Conservation (phyloP, 2,113 vertebrate genomes). For the Motacilla tschutschensis region DNA sequence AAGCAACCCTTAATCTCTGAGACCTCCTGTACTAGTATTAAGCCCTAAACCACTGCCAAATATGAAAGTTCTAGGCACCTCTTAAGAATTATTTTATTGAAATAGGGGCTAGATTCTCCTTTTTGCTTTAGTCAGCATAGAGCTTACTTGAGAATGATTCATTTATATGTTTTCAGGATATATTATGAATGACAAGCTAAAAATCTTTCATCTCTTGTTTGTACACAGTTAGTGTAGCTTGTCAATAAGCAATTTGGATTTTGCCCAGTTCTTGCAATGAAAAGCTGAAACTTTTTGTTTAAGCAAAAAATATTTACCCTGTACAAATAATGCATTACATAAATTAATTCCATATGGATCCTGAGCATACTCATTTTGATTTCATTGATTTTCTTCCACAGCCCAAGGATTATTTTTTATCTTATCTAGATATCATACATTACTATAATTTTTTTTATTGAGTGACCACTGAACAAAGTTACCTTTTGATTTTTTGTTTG, state of each 20-base stretch:
- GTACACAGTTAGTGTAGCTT: not conserved
- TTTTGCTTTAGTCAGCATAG: not conserved
- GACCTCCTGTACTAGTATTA: not conserved
- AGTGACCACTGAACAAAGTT: not conserved
- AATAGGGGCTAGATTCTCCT: not conserved
- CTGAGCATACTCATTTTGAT: not conserved
- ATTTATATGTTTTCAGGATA: not conserved
- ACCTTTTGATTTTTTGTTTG: not conserved
- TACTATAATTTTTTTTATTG: not conserved
- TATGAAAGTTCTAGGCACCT: not conserved
- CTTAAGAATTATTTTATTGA: not conserved
- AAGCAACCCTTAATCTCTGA: not conserved
- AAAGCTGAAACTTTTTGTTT: not conserved
- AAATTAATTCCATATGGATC: not conserved
- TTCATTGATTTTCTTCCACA: not conserved
- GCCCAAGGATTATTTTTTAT: not conserved
- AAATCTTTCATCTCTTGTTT: constrained; percentile 6
- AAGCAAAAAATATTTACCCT: not conserved
- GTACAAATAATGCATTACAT: not conserved
- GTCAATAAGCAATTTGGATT: constrained; percentile 36
- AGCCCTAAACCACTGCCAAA: not conserved
- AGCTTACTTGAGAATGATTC: not conserved
- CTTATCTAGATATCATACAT: not conserved
- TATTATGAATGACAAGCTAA: not conserved
- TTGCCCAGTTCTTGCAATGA: not conserved